phyloP scores from a whole-genome alignment of 2,888 invertebrate species.

The Sesia apiformis region DNA sequence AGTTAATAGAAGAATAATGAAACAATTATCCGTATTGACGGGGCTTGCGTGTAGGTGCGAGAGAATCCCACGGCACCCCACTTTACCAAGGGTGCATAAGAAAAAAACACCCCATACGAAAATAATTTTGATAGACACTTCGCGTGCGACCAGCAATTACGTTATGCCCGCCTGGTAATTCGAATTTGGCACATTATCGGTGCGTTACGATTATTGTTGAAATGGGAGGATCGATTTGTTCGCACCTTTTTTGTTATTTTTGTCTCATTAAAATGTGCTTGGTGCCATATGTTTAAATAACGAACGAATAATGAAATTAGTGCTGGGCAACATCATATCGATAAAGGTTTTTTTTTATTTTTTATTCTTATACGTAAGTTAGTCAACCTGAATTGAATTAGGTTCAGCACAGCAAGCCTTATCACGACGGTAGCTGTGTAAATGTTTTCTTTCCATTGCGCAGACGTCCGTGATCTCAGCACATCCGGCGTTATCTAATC shows the following conservation, averaged over 20 bases:
- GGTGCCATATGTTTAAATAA: constrained; percentile 18
- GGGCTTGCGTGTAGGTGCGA: constrained; percentile 51
- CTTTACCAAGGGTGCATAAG: constrained; percentile 43
- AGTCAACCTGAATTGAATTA: not conserved
- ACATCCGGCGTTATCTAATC: constrained; percentile 70
- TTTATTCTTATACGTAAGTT: not conserved
- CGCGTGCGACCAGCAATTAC: constrained; percentile 66
- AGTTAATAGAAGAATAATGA: constrained; percentile 73
- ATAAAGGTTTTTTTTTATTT: not conserved
- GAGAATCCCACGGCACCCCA: constrained; percentile 39
- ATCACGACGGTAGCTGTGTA: constrained; percentile 27
- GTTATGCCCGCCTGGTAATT: constrained; percentile 42
- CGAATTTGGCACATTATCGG: constrained; percentile 69
- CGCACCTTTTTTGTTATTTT: constrained; percentile 50
- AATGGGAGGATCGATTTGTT: constrained; percentile 46
- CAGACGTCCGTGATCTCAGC: constrained; percentile 33
- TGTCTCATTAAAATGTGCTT: constrained; percentile 51
- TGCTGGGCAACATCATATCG: not conserved
- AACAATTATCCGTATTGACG: constrained; percentile 66
- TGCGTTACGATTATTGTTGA: constrained; percentile 53
- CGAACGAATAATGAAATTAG: not conserved
- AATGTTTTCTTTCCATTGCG: constrained; percentile 24
- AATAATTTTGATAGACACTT: constrained; percentile 73
- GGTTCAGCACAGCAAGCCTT: constrained; percentile 12
- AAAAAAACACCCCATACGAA: constrained; percentile 57